These are phyloP conservation scores for Drosophila sturtevanti DNA, from an alignment of 1,140 invertebrate species.

Conservation along the genomic window DNA sequence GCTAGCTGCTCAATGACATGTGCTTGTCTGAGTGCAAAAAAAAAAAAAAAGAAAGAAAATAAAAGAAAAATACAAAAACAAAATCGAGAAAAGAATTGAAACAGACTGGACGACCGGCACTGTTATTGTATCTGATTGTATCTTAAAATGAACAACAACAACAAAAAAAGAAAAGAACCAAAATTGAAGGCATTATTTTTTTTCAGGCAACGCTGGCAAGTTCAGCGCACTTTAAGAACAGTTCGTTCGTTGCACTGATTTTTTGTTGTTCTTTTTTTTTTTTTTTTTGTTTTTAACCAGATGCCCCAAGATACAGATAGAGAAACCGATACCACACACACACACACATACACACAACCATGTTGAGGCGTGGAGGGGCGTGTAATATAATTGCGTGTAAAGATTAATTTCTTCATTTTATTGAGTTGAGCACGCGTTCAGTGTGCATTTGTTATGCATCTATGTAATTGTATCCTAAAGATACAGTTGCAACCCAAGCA, in stretches of 20 bases:
- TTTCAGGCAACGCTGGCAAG: conserved; percentile 28
- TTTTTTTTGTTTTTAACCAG: conserved; percentile 19
- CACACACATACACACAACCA: conserved; percentile 17
- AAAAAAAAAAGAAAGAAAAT: conserved; percentile 58
- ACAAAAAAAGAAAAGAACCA: conserved; percentile 17
- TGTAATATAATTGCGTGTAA: conserved; percentile 59
- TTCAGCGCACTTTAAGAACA: conserved; percentile 72
- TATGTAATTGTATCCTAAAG: conserved; percentile 51
- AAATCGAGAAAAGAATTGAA: conserved; percentile 10
- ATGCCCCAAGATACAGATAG: conserved; percentile 20
- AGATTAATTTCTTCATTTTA: conserved; percentile 63
- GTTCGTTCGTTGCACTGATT: conserved; percentile 63
- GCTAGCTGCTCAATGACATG: conserved; percentile 69
- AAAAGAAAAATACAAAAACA: conserved; percentile 21
- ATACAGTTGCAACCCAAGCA: conserved; percentile 38
- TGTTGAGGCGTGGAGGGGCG: conserved; percentile 11
- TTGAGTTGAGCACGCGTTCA: conserved; percentile 45
- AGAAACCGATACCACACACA: conserved; percentile 8
- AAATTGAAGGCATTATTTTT: conserved; percentile 1
- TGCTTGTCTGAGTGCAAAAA: conserved; percentile 69
- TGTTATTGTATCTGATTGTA: conserved; percentile 60
- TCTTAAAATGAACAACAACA: conserved; percentile 45
- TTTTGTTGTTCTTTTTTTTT: conserved; percentile 36
- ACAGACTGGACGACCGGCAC: conserved; percentile 49
- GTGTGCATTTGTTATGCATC: conserved; percentile 35